phyloP scores from a whole-genome alignment of 1,140 invertebrate species.

The Oscheius sp. region DNA sequence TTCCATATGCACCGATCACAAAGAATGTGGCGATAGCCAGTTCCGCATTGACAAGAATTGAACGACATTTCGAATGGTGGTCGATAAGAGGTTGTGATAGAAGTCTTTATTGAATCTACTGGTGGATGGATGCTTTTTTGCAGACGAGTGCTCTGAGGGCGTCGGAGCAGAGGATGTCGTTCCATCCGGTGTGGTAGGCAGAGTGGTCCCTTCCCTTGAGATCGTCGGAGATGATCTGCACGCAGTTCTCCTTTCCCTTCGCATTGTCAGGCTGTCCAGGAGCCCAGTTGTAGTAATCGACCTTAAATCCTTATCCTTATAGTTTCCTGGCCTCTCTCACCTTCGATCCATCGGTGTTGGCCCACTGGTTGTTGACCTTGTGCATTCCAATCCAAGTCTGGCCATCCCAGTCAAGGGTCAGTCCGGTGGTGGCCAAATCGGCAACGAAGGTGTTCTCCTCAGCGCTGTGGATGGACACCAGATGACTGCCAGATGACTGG shows the following conservation, averaged over 20 bases:
- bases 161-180: not conserved
- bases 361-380: slow-evolving; percentile 7
- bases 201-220: slow-evolving; percentile 1
- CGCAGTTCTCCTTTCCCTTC: slow-evolving; percentile 7
- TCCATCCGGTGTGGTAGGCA: not conserved
- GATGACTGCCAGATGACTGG: not conserved
- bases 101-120: not conserved
- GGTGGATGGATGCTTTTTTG: not conserved
- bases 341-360: not conserved
- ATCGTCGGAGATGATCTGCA: not conserved
- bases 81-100: no score
- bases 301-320: no score
- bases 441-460: not conserved
- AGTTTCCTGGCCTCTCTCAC: no score
- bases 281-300: not conserved
- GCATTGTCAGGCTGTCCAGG: not conserved
- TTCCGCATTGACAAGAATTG: no score
- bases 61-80: no score
- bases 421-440: not conserved
- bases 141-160: not conserved
- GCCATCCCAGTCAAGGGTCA: slow-evolving; percentile 1
- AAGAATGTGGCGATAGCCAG: no score
- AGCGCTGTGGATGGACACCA: not conserved
- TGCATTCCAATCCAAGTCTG: slow-evolving; percentile 1
- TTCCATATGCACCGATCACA: no score